Evolutionary conservation across 2,888 invertebrate genomes (phyloP), one percentile per base, ranked within the genome.

Genomic region (Lasioglossum villosulum): DNA sequence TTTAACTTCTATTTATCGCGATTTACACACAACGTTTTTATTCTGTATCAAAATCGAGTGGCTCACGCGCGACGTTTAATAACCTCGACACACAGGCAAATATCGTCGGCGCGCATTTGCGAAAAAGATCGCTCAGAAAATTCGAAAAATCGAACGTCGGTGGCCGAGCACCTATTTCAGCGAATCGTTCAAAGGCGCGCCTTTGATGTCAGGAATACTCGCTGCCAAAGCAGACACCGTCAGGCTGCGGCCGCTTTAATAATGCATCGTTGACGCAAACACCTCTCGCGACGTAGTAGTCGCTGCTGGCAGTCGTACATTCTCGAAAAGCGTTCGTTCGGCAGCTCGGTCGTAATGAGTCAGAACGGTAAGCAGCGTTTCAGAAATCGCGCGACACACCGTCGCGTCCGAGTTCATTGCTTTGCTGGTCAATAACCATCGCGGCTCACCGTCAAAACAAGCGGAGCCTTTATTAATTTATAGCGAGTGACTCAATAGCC

Each of bases 391-490:
- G 78, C 68, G 37, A 79, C 82, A 86, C 82, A 82, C 75, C 75
- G 85, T 63, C 78, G 74, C 59, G 66, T 48, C 52, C 45, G 87
- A 78, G 87, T 88, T 88, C 87, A 88, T 86, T 86, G 82, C 83
- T 86, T 84, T 80, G 85, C 85, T 91, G 90, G 89, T 90, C 90
- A 91, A 91, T 90, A 91, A 86, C 88, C 88, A 89, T 80, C 86
- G 87, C 88, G 88, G 86, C 87, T 89, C 90, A 89, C 90, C 89
- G 87, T 89, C 88, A 90, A 91, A 91, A 90, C 90, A 89, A 89
- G 83, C 86, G 82, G 59, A 81, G 88, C 81, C 83, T 85, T 86
- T 87, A 87, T 87, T 87, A 87, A 87, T 87, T 87, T 86, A 86
- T 87, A 84, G 81, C 87, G 78, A 84, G 87, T 87, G 91, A 90